Base-by-base conservation (phyloP, 2,888 invertebrate genomes). In the Eueremaeus valkanovi region DNA sequence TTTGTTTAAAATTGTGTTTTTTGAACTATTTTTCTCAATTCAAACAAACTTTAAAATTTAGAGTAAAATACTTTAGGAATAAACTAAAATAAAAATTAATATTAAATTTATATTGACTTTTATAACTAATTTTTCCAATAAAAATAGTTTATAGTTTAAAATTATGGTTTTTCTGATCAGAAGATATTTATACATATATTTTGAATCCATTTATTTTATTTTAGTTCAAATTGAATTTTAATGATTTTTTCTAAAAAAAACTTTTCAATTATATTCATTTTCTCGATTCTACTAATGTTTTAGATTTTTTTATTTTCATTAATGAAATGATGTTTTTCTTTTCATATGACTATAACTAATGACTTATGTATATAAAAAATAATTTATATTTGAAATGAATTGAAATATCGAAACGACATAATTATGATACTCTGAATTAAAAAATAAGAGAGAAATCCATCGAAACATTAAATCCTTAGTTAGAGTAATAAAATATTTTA, bases 401-500 rank as follows among this genome's bases (percentile, higher is more conserved):
- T 58, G 21, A 18, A 21, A 58, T 21, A 58, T 58, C 29, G 16
- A 58, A 58, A 58, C 58, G 58, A 58, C 58, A 58, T 58, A 58
- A 58, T 58, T 58, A 58, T 58, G 16, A 58, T 24, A 27, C 27
- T 27, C 13, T n/a, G n/a, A n/a, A n/a, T n/a, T n/a, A n/a, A n/a
- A n/a, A n/a, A n/a, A n/a, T n/a, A n/a, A n/a, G n/a, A n/a, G n/a
- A n/a, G n/a, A n/a, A n/a, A n/a, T n/a, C n/a, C n/a, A n/a, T n/a
- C n/a, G n/a, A n/a, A n/a, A n/a, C n/a, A n/a, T n/a, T n/a, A n/a
- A n/a, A n/a, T n/a, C n/a, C n/a, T n/a, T n/a, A n/a, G n/a, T n/a
- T n/a, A n/a, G n/a, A n/a, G n/a, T n/a, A n/a, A n/a, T 58, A 58
- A 58, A 27, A 58, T 27, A 58, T 58, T 58, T 58, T 58, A 27